Evolutionary conservation across 2,113 vertebrate species (phyloP).

Genomic region (Ameiurus melas): DNA sequence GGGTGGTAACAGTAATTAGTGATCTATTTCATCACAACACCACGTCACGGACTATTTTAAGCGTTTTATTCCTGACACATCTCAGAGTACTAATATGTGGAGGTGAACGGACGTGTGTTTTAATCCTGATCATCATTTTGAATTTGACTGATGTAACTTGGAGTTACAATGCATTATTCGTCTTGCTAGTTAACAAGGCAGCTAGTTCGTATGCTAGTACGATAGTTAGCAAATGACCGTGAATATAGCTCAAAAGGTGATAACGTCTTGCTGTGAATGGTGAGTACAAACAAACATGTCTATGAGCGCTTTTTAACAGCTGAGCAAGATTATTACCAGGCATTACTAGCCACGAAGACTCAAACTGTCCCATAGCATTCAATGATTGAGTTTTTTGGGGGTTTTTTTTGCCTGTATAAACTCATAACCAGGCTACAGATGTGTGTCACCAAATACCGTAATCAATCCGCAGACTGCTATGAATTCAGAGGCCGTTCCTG

Average conservation of each 20-base stretch:
- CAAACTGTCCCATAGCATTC: slow-evolving; percentile 19
- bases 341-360: slow-evolving; percentile 26
- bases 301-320: background rate
- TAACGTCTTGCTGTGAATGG: background rate
- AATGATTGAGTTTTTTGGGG: background rate
- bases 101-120: background rate
- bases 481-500: background rate
- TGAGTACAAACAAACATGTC: background rate
- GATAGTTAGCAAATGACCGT: background rate
- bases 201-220: background rate
- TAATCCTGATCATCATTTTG: background rate
- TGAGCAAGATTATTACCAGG: background rate
- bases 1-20: background rate
- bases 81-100: background rate
- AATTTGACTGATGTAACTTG: background rate
- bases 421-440: background rate
- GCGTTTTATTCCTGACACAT: background rate
- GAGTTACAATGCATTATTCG: background rate
- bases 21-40: background rate
- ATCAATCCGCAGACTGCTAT: background rate
- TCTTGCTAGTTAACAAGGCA: background rate
- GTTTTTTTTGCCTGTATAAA: background rate
- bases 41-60: background rate
- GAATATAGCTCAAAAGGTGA: background rate
- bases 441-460: background rate